phyloP scores from a whole-genome alignment of 2,888 invertebrate species.

The Chloromyia formosa region DNA sequence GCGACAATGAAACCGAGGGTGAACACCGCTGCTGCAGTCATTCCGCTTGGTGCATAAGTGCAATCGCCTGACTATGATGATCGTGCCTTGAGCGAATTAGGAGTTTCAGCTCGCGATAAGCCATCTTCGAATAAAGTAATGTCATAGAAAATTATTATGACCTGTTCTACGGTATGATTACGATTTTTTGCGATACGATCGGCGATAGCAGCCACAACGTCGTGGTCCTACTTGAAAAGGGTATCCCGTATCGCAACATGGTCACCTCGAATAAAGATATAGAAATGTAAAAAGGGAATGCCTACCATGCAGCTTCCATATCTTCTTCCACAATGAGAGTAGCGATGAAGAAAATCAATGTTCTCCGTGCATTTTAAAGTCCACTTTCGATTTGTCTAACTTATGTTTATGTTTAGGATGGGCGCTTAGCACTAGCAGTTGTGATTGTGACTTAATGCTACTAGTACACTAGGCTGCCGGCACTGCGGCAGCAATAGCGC shows the following conservation, averaged over 20 bases:
- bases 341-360: conserved; percentile 6
- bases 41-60: background rate
- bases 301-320: conserved; percentile 21
- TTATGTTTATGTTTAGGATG: conserved; percentile 29
- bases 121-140: conserved; percentile 45
- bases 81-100: conserved; percentile 49
- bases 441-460: background rate
- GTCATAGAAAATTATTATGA: conserved; percentile 42
- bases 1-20: background rate
- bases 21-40: background rate
- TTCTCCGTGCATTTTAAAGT: conserved; percentile 17
- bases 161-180: conserved; percentile 39
- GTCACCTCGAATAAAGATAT: background rate
- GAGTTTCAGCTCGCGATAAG: conserved; percentile 42
- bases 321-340: background rate
- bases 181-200: conserved; percentile 26
- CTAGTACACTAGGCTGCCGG: background rate
- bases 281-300: background rate
- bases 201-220: background rate
- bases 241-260: background rate
- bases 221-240: background rate
- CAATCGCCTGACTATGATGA: conserved; percentile 38
- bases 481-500: conserved; percentile 9
- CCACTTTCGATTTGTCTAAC: conserved; percentile 40
- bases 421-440: no score